A percentile compares a stretch with the other conserved stretches of the same genome.
phyloP scores from a whole-genome alignment of 2,797 vertebrate species.

The Epinephelus awoara region DNA sequence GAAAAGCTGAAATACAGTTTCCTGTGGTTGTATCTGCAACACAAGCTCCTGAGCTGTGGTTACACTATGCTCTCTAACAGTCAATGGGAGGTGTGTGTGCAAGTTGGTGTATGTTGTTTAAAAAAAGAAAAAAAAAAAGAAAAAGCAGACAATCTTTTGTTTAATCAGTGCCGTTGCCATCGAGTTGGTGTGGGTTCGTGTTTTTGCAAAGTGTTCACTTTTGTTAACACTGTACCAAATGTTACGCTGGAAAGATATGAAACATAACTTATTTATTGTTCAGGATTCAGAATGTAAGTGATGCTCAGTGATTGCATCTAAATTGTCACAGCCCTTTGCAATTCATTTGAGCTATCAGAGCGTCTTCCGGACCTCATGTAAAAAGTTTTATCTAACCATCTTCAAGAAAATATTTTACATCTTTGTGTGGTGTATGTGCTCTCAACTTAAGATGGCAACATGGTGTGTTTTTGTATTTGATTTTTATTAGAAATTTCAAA shows the following conservation, averaged over 20 bases:
- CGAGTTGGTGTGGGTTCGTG: neutral
- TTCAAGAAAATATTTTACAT: neutral
- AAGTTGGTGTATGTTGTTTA: slow-evolving; percentile 24
- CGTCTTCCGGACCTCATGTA: neutral
- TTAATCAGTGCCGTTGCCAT: slow-evolving; percentile 24
- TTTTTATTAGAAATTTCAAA: no score
- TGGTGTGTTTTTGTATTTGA: neutral
- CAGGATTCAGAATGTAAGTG: neutral
- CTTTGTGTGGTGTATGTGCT: slow-evolving; percentile 1
- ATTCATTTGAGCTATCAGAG: neutral
- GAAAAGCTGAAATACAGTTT: slow-evolving; percentile 72
- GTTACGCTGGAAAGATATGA: neutral
- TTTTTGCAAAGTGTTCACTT: slow-evolving; percentile 2
- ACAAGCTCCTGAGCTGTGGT: slow-evolving; percentile 71
- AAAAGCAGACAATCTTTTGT: neutral
- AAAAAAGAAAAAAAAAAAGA: neutral
- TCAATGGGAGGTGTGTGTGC: slow-evolving; percentile 63
- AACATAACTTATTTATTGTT: neutral
- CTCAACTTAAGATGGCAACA: neutral
- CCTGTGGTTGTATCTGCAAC: slow-evolving; percentile 78
- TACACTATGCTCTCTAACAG: slow-evolving; percentile 65
- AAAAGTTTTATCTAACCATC: neutral
- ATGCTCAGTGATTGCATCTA: neutral
- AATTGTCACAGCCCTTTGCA: neutral
- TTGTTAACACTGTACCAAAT: neutral